Conservation (phyloP, 2,888 invertebrate genomes). For the Cetonia aurata region DNA sequence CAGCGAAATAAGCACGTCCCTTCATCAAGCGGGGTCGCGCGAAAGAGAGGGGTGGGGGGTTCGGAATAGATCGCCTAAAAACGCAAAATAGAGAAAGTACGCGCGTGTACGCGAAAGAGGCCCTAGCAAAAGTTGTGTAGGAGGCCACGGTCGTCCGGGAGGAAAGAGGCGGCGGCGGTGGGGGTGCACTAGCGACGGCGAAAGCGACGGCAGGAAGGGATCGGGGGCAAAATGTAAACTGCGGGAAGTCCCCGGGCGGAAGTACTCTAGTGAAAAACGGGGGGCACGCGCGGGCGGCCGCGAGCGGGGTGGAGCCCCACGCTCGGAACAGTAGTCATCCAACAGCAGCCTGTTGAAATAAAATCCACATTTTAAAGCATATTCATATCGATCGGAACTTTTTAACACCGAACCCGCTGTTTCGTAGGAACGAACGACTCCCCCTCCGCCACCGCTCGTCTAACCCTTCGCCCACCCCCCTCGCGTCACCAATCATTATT, state of each 20-base stretch:
- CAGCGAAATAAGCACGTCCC: slow-evolving; percentile 44
- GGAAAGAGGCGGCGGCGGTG: slow-evolving; percentile 17
- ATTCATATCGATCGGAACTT: slow-evolving; percentile 75
- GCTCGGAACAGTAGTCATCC: slow-evolving; percentile 49
- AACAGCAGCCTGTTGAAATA: slow-evolving; percentile 70
- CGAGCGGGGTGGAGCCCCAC: slow-evolving; percentile 43
- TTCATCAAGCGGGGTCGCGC: slow-evolving; percentile 36
- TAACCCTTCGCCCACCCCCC: slow-evolving; percentile 48
- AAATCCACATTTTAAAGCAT: slow-evolving; percentile 76
- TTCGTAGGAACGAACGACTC: slow-evolving; percentile 48
- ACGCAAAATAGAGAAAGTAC: slow-evolving; percentile 55
- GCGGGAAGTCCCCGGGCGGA: slow-evolving; percentile 64
- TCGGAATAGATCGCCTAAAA: slow-evolving; percentile 51
- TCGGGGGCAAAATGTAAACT: slow-evolving; percentile 63
- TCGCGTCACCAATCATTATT: slow-evolving; percentile 50
- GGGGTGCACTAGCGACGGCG: slow-evolving; percentile 32
- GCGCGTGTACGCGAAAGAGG: slow-evolving; percentile 50
- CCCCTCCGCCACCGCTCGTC: slow-evolving; percentile 49
- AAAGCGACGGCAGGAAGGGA: slow-evolving; percentile 62
- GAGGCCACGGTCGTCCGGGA: slow-evolving; percentile 47
- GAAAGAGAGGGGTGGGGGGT: slow-evolving; percentile 25
- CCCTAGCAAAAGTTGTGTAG: slow-evolving; percentile 54
- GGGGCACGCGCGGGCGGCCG: slow-evolving; percentile 45
- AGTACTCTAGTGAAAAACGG: slow-evolving; percentile 57
- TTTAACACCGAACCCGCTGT: slow-evolving; percentile 69